Conservation (phyloP, 2,888 invertebrate species). For the Drosophila stalkeri region DNA sequence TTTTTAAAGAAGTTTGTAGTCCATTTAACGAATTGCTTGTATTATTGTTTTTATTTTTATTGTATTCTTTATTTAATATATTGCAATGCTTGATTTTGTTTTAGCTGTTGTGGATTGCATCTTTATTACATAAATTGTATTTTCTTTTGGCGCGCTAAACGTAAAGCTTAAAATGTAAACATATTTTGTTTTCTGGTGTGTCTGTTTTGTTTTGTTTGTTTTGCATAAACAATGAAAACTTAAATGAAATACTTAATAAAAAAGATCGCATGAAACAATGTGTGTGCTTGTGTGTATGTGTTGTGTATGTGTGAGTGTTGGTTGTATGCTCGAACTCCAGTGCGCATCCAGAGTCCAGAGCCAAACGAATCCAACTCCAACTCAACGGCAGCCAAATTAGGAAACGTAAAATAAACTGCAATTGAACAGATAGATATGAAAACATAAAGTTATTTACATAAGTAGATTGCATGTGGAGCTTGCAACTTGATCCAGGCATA, state of each 20-base stretch:
- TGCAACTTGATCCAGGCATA: not conserved
- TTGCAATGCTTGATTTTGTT: slow-evolving; percentile 54
- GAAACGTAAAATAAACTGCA: slow-evolving; percentile 76
- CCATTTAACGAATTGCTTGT: slow-evolving; percentile 53
- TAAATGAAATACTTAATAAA: slow-evolving; percentile 78
- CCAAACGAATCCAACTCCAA: slow-evolving; percentile 64
- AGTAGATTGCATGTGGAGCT: no score
- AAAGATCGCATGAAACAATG: slow-evolving; percentile 77
- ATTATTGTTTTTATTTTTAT: slow-evolving; percentile 24
- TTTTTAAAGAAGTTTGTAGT: slow-evolving; percentile 33
- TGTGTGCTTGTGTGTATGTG: slow-evolving; percentile 34
- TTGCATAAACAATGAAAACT: slow-evolving; percentile 69
- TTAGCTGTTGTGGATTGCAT: slow-evolving; percentile 57
- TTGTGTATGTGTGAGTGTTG: slow-evolving; percentile 50
- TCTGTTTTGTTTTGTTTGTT: slow-evolving; percentile 58
- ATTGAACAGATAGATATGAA: not conserved
- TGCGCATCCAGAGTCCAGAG: slow-evolving; percentile 21
- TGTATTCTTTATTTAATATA: slow-evolving; percentile 54
- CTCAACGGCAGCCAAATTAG: slow-evolving; percentile 80
- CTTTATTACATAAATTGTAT: slow-evolving; percentile 62
- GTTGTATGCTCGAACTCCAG: slow-evolving; percentile 28
- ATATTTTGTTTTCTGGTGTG: slow-evolving; percentile 49
- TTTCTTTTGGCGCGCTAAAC: slow-evolving; percentile 78
- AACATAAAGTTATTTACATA: not conserved
- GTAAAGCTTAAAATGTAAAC: slow-evolving; percentile 73